Evolutionary conservation across 2,888 invertebrate genomes (phyloP), one percentile per base, ranked within the genome.

Genomic region (Cantharis lateralis): DNA sequence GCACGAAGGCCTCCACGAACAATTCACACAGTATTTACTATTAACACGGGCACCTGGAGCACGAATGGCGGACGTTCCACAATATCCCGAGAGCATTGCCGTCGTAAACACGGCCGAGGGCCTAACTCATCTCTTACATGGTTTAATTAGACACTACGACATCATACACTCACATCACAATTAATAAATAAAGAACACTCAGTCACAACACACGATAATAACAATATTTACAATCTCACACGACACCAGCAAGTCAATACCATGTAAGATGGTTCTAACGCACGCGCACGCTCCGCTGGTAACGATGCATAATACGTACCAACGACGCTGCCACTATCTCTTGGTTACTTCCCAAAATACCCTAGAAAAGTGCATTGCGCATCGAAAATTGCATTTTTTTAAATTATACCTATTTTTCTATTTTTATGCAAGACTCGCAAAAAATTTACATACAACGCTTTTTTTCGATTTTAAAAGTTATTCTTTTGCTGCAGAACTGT

Each of bases 61-160:
- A 91, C 91, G 92, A 92, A 92, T 92, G 92, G 92, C 92, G 92
- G 92, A 92, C 90, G 90, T 91, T 91, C 91, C 92, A 92, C 91
- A 92, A 92, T 92, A 92, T 92, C 92, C 92, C 91, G 91, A 91
- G 92, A 92, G 68, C 79, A 74, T 77, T 73, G 77, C 72, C 75
- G 74, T 75, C 72, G 77, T 77, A 72, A 11, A 68, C 74, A 75
- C 62, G 75, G 66, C 72, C 77, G 64, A 71, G 62, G 79, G 70
- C 75, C 75, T 70, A 70, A 72, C 70, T 63, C 71, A 73, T n/a
- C 75, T 68, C 71, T 77, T 68, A 79, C 77, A 79, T 79, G 32
- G 70, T 48, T 68, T 71, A 69, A 61, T 68, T 75, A 79, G 81
- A 84, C 85, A 82, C 82, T 86, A 86, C 84, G 84, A 85, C 85